phyloP scores from a whole-genome alignment of 2,888 invertebrate species.

The Diarsia dahlii region DNA sequence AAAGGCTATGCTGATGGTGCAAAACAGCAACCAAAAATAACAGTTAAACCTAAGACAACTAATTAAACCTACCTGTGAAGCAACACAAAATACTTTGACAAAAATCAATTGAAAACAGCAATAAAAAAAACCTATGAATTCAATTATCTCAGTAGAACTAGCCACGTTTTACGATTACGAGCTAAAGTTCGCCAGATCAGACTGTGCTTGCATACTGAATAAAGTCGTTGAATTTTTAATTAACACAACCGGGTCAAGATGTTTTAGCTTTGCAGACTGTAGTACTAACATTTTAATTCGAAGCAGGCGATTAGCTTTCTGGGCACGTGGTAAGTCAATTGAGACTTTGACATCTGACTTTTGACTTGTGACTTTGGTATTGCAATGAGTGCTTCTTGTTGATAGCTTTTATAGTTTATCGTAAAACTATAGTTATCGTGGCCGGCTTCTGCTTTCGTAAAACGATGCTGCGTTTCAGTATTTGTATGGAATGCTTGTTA shows the following conservation, averaged over 20 bases:
- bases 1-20: no score
- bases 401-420: constrained; percentile 31
- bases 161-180: constrained; percentile 50
- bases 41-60: not conserved
- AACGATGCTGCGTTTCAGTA: not conserved
- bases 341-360: constrained; percentile 51
- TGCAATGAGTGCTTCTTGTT: constrained; percentile 11
- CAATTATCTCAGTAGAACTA: constrained; percentile 43
- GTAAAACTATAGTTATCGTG: constrained; percentile 10
- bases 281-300: constrained; percentile 49
- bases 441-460: not conserved
- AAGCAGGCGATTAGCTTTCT: constrained; percentile 39
- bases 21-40: no score
- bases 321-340: constrained; percentile 47
- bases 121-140: constrained; percentile 39
- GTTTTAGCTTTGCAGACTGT: constrained; percentile 35
- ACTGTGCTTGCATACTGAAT: constrained; percentile 49
- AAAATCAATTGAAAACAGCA: constrained; percentile 26
- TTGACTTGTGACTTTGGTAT: constrained; percentile 40
- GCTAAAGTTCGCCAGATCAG: constrained; percentile 53
- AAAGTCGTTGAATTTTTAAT: constrained; percentile 60
- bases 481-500: not conserved
- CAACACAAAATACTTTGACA: not conserved
- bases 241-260: constrained; percentile 53
- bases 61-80: not conserved